Conservation (phyloP, 1,140 invertebrate genomes). For the Potamilus streckersoni region DNA sequence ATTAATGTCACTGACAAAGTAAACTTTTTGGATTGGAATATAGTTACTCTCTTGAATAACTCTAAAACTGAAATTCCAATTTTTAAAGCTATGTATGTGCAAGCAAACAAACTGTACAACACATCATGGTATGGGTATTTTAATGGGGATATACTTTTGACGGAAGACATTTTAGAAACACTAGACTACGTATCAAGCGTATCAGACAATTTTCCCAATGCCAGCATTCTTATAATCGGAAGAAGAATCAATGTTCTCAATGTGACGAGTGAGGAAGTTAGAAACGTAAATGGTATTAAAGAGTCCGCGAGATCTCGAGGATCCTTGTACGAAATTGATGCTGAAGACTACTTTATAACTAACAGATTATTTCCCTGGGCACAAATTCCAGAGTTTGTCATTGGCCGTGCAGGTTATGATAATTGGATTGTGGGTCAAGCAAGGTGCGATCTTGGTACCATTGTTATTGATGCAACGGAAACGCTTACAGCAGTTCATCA, state of each 20-base stretch:
- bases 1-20: neutral
- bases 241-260: slow-evolving; percentile 28
- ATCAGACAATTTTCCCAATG: neutral
- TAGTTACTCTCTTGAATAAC: neutral
- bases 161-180: slow-evolving; percentile 17
- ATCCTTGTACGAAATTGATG: slow-evolving; percentile 23
- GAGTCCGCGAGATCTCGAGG: slow-evolving; percentile 7
- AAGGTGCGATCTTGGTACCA: slow-evolving; percentile 19
- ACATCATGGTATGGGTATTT: slow-evolving; percentile 31
- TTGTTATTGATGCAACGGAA: slow-evolving; percentile 20
- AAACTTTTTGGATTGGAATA: slow-evolving; percentile 19
- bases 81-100: slow-evolving; percentile 27
- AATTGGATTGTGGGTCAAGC: slow-evolving; percentile 38
- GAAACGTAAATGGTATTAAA: slow-evolving; percentile 4
- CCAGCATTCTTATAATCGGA: slow-evolving; percentile 19
- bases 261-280: slow-evolving; percentile 7
- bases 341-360: slow-evolving; percentile 40
- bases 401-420: slow-evolving; percentile 39
- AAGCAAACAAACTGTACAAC: slow-evolving; percentile 14
- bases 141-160: slow-evolving; percentile 36
- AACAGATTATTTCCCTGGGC: slow-evolving; percentile 37
- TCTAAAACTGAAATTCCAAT: slow-evolving; percentile 17
- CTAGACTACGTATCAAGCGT: slow-evolving; percentile 8
- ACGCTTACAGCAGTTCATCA: slow-evolving; percentile 19
- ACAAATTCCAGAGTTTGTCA: slow-evolving; percentile 28